Evolutionary conservation across 2,888 invertebrate species (phyloP), one percentile per base, ranked within the genome.

Genomic region (Drosophila peninsularis): DNA sequence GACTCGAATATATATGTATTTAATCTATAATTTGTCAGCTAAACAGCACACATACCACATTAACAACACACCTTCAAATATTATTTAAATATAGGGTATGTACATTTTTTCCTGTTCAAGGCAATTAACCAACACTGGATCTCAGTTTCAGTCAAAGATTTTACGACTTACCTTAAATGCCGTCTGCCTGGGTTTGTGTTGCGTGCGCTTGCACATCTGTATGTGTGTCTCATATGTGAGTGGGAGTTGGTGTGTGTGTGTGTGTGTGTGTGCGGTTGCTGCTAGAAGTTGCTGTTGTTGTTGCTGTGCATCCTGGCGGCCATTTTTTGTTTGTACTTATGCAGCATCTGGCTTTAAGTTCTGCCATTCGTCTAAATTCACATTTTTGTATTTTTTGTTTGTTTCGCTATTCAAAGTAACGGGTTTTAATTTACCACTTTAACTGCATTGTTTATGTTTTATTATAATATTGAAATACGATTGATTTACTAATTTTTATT

Each of bases 221-320:
- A 32, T 75, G 49, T 44, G 45, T 54, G 67, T 41, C 45, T 36
- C 52, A 52, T 45, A 53, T 68, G 60, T 37, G 14, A 56, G 44
- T 74, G 70, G 56, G 37, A 55, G 24, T 24, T n/a, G n/a, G 24
- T 24, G 24, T 24, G 24, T 24, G 24, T 24, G 24, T 68, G 60
- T 37, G 14, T 49, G 44, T 74, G 53, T 36, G 17, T 53, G 52
- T 55, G 34, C 42, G 49, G 61, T 50, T 53, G 68, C 50, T 60
- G 71, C 66, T 82, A 71, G 53, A 64, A 68, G 71, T 53, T 75
- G 74, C 60, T 74, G 66, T 75, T 64, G 62, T 21, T 74, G 68
- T 53, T 71, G 74, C 63, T 74, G 66, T 75, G 72, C 82, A 82
- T 83, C 82, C 82, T 83, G 87, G 82, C 87, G 87, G 84, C 82